Conservation (phyloP, 2,888 invertebrate genomes). For the Drosophila ezoana region DNA sequence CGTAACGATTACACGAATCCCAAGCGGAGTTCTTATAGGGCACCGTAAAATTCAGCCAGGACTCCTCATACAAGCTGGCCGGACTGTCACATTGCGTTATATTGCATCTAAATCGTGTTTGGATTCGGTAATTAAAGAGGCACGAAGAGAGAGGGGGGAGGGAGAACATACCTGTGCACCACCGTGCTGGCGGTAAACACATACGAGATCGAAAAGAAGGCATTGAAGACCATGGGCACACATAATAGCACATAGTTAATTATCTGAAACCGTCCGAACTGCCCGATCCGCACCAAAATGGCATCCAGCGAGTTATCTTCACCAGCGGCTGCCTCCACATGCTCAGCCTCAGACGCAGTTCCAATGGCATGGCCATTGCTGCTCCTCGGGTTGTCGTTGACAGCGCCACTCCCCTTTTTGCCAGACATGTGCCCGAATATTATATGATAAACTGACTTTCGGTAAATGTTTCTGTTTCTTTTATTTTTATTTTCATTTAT, state of each 20-base stretch:
- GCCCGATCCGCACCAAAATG: conserved; percentile 85
- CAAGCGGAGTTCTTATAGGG: conserved; percentile 75
- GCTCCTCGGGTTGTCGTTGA: conserved; percentile 12
- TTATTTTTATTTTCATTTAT: not conserved
- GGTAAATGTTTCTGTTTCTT: not conserved
- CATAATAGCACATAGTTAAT: conserved; percentile 87
- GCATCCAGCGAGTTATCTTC: conserved; percentile 74
- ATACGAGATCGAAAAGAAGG: conserved; percentile 88
- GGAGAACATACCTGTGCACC: conserved; percentile 87
- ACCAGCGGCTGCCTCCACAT: conserved; percentile 25
- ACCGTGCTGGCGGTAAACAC: conserved; percentile 90
- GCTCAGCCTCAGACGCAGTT: conserved; percentile 9
- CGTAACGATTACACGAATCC: conserved; percentile 73
- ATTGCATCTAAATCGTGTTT: conserved; percentile 77
- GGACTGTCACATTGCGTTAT: conserved; percentile 83
- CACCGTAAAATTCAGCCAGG: conserved; percentile 86
- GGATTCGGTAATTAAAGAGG: not conserved
- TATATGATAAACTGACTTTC: conserved; percentile 6
- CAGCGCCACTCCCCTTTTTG: conserved; percentile 17
- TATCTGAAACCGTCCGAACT: conserved; percentile 89
- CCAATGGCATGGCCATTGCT: conserved; percentile 45
- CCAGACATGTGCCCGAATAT: conserved; percentile 25
- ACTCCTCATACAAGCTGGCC: conserved; percentile 76
- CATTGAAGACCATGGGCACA: conserved; percentile 88
- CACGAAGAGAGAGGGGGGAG: not conserved